These are phyloP conservation scores for Semotilus atromaculatus DNA, from an alignment of 2,797 vertebrate species.

Conservation along the genomic window DNA sequence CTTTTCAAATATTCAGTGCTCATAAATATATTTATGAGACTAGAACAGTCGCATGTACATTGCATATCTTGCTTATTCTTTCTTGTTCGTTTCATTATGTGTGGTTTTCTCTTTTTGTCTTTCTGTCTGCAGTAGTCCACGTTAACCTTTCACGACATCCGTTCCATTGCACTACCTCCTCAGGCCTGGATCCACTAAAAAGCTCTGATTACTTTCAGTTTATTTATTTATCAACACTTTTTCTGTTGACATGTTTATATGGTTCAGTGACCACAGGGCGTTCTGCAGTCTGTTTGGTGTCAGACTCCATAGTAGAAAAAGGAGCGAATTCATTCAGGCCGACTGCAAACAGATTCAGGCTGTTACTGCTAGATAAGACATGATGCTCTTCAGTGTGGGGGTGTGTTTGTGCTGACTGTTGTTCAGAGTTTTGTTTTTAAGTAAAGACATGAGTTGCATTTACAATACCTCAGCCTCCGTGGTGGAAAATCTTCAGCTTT, in stretches of 20 bases:
- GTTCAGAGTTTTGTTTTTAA: constrained; percentile 13
- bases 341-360: constrained; percentile 30
- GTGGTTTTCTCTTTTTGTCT: constrained; percentile 6
- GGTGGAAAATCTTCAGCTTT: constrained; percentile 22
- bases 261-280: constrained; percentile 51
- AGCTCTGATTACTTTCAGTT: constrained; percentile 62
- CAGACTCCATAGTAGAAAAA: constrained; percentile 65
- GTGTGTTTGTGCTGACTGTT: neutral
- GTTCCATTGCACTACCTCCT: neutral
- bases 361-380: constrained; percentile 29
- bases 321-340: constrained; percentile 8
- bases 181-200: neutral
- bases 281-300: constrained; percentile 46
- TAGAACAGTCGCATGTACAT: neutral
- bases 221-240: constrained; percentile 62
- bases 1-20: constrained; percentile 35
- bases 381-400: constrained; percentile 22
- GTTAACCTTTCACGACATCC: constrained; percentile 32
- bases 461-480: neutral
- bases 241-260: constrained; percentile 62
- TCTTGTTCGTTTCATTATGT: constrained; percentile 30
- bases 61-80: constrained; percentile 1
- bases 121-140: neutral
- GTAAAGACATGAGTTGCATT: constrained; percentile 9
- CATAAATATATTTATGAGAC: constrained; percentile 44